Evolutionary conservation across 2,797 vertebrate species (phyloP), one percentile per base, ranked within the genome.

Genomic region (Pagetopsis macropterus): DNA sequence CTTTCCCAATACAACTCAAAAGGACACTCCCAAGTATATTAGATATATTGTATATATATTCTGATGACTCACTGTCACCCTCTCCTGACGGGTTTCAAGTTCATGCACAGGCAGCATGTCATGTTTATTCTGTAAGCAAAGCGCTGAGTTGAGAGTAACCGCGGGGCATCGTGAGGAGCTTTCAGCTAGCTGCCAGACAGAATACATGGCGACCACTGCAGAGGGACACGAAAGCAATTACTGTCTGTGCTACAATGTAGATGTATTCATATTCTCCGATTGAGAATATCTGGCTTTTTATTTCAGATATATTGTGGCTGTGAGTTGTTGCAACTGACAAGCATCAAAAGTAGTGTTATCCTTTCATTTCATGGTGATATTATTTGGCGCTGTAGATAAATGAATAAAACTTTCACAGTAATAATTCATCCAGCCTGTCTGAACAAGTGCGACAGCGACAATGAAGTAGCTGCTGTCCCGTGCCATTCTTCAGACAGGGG

Each of bases 71-170:
- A 67, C 72, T 37, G 77, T 64, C 68, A 56, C 43, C 77, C 50
- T 71, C 62, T n/a, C 17, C 19, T 10, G 17, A 50, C 3, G 1
- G 49, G 61, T 68, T 65, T 8, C 60, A 54, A 37, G 52, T 70
- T 61, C 64, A 15, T 45, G 70, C 33, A 19, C 3, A 11, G 58
- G 11, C 76, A 70, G 71, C 56, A 7, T 64, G 78, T 83, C 67
- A 75, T 60, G 59, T 81, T 87, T 71, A 84, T 87, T 84, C 75
- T 67, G 51, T n/a, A 23, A 70, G 67, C 27, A 49, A 37, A 79
- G 64, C 5, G 23, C 31, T 79, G 77, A 81, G 68, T 21, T 17
- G 71, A 76, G 71, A 72, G 73, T 16, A 73, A 68, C 71, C 57
- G 55, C 17, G 45, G 43, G 40, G 48, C 70, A 67, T 64, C 5